Conservation (phyloP, 2,113 vertebrate genomes). For the Macquaria ambigua region DNA sequence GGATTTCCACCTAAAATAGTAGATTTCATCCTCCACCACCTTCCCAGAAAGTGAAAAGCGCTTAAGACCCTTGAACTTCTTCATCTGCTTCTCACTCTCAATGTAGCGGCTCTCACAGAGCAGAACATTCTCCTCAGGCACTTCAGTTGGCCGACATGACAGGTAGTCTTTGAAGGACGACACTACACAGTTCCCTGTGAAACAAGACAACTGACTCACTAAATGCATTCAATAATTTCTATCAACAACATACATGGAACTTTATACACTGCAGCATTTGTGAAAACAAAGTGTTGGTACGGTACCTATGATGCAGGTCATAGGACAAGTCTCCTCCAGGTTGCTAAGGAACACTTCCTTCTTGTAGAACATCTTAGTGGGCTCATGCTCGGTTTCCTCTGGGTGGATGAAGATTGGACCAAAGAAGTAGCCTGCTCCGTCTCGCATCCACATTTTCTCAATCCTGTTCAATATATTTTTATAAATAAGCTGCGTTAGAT, state of each 20-base stretch:
- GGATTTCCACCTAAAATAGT: slow-evolving; percentile 93
- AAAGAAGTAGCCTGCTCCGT: slow-evolving; percentile 97
- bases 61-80: slow-evolving; percentile 98
- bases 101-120: slow-evolving; percentile 99
- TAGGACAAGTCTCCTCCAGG: slow-evolving; percentile 96
- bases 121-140: slow-evolving; percentile 93
- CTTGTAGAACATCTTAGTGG: slow-evolving; percentile 99
- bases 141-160: slow-evolving; percentile 96
- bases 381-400: slow-evolving; percentile 98
- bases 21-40: slow-evolving; percentile 98
- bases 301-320: slow-evolving; percentile 97
- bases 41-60: slow-evolving; percentile 97
- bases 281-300: background rate
- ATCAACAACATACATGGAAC: background rate
- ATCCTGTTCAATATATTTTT: slow-evolving; percentile 69
- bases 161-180: slow-evolving; percentile 98
- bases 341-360: slow-evolving; percentile 99
- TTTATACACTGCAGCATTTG: background rate
- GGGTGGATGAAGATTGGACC: slow-evolving; percentile 99
- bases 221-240: background rate
- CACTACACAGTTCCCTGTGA: slow-evolving; percentile 94
- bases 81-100: slow-evolving; percentile 98
- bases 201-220: slow-evolving; percentile 10
- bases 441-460: slow-evolving; percentile 98
- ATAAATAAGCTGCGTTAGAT: background rate